Conservation (phyloP, 2,113 vertebrate species). For the Lipophrys pholis region DNA sequence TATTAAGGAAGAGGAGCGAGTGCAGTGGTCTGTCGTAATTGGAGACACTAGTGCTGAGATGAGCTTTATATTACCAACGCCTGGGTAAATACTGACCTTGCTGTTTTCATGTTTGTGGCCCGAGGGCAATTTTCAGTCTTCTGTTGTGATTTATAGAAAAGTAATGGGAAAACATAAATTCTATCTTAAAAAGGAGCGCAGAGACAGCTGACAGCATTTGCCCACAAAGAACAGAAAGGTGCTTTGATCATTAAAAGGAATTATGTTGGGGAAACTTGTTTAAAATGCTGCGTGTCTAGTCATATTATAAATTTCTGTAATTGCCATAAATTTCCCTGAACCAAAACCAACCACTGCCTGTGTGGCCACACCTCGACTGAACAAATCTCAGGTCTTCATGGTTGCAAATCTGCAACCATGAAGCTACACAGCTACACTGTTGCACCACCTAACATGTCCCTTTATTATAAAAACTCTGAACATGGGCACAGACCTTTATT, state of each 20-base stretch:
- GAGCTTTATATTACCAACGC: constrained; percentile 62
- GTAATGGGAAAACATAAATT: constrained; percentile 58
- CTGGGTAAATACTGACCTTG: constrained; percentile 73
- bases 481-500: not conserved
- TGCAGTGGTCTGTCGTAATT: constrained; percentile 64
- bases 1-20: constrained; percentile 61
- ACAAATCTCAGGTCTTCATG: not conserved
- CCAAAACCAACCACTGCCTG: constrained; percentile 8
- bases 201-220: constrained; percentile 15
- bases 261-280: not conserved
- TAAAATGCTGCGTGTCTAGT: not conserved
- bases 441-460: not conserved
- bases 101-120: constrained; percentile 61
- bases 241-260: constrained; percentile 21
- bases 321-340: constrained; percentile 17
- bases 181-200: constrained; percentile 5
- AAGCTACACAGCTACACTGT: not conserved
- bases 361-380: constrained; percentile 7
- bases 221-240: not conserved
- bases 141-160: constrained; percentile 50
- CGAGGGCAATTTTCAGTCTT: constrained; percentile 26
- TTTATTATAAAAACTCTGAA: not conserved
- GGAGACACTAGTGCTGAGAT: constrained; percentile 67
- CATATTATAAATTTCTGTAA: not conserved
- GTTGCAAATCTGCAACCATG: not conserved